Base-by-base conservation (phyloP, 2,113 vertebrate genomes). In the Petrocephalus microphthalmus region DNA sequence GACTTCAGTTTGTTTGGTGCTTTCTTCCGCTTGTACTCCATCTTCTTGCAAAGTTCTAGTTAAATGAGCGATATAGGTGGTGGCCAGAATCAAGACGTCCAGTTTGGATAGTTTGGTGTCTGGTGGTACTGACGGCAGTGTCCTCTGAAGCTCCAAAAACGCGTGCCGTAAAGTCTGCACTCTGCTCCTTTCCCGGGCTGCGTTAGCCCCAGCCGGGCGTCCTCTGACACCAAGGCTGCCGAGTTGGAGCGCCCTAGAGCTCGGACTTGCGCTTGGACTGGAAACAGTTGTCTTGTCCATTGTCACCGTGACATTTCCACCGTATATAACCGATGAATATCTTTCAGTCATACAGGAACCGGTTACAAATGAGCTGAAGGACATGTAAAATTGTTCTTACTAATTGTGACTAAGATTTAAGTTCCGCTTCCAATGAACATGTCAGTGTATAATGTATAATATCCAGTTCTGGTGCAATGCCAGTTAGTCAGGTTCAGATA, bases 41-140 rank as follows among this genome's bases (percentile, higher is more conserved):
- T 97, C 97, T 15, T 99, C 98, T 91, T 99, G 98, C 2, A 99
- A 96, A 92, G 97, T 99, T 89, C 97, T 96, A 49, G 98, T 99
- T 91, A 99, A 95, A 91, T 99, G 98, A 0, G 98, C 98, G 84
- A 99, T 99, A 45, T 99, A 99, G 84, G 98, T 99, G 92, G 97
- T 99, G 94, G 98, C 98, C 93, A 99, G 94, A 88, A 99, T 96
- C 90, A 99, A 94, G 90, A 99, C 98, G 29, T 99, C 98, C 90
- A 99, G 95, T 94, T 99, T 99, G 92, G 98, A 99, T 89, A 99
- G 96, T 93, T 99, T 99, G 93, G 98, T 99, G 95, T 99, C 98
- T 0, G 97, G 98, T 0, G 98, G 98, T 90, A 99, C 98, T 0
- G 98, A 97, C 29, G 98, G 98, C 53, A 99, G 95, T 13, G 98